A percentile compares a stretch with the other conserved stretches of the same genome.
Evolutionary conservation across 2,888 invertebrate species (phyloP).

Genomic region (Melipona bicolor): DNA sequence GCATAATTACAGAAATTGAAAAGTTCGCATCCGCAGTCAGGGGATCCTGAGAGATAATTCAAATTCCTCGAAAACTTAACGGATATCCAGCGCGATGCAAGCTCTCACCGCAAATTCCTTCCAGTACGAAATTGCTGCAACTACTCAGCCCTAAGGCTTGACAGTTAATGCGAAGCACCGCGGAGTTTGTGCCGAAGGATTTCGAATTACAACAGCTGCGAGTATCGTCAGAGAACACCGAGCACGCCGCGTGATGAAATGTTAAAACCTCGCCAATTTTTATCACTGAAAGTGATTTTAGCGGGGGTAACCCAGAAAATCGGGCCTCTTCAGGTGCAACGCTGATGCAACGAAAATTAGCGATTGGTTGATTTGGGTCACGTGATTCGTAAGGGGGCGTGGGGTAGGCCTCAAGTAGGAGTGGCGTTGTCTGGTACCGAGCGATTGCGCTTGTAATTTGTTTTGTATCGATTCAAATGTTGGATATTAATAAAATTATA

Average conservation of each 20-base stretch:
- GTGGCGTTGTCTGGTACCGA: no score
- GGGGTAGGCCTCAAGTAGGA: no score
- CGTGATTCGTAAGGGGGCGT: no score
- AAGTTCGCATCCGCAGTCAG: slow-evolving; percentile 14
- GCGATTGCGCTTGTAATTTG: no score
- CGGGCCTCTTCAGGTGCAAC: no score
- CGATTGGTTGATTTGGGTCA: no score
- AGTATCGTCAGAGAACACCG: slow-evolving; percentile 33
- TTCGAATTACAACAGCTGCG: slow-evolving; percentile 49
- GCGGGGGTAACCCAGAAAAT: no score
- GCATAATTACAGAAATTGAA: slow-evolving; percentile 27
- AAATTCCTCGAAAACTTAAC: slow-evolving; percentile 50
- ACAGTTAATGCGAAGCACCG: slow-evolving; percentile 53
- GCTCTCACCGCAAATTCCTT: slow-evolving; percentile 48
- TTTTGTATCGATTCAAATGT: no score
- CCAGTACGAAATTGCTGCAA: slow-evolving; percentile 50
- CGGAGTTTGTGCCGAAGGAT: slow-evolving; percentile 47
- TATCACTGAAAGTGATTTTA: no score
- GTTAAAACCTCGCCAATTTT: slow-evolving; percentile 12
- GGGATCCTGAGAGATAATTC: slow-evolving; percentile 29
- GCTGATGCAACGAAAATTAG: no score
- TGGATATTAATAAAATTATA: no score
- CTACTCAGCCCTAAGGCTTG: slow-evolving; percentile 40
- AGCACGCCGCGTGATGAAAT: slow-evolving; percentile 17
- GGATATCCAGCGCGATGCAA: slow-evolving; percentile 27